Percentiles rank a stretch among this genome's conserved stretches.
Evolutionary conservation across 2,888 invertebrate genomes (phyloP).

Genomic region (Cenopis cana): DNA sequence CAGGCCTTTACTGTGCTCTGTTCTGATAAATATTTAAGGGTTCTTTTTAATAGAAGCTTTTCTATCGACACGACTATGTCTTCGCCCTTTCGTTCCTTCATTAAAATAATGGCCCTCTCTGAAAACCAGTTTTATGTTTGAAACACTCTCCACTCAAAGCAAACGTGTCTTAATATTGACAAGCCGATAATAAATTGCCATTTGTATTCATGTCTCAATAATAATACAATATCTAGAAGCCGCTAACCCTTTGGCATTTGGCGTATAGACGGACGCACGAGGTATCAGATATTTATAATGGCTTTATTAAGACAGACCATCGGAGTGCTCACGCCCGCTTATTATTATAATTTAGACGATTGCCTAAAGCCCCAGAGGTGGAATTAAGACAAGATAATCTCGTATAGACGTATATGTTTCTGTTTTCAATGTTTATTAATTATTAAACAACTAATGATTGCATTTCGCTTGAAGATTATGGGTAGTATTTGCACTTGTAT

Average conservation of each 20-base stretch:
- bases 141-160: slow-evolving; percentile 16
- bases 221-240: slow-evolving; percentile 56
- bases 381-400: slow-evolving; percentile 80
- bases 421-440: slow-evolving; percentile 47
- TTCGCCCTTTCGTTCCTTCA: slow-evolving; percentile 41
- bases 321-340: slow-evolving; percentile 80
- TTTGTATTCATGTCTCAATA: slow-evolving; percentile 58
- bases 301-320: slow-evolving; percentile 82
- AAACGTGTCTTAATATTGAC: slow-evolving; percentile 39
- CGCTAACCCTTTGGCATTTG: slow-evolving; percentile 76
- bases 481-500: slow-evolving; percentile 11
- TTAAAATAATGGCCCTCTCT: slow-evolving; percentile 39
- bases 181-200: slow-evolving; percentile 28
- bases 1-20: slow-evolving; percentile 31
- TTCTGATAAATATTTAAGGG: slow-evolving; percentile 43
- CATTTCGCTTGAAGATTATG: slow-evolving; percentile 21
- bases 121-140: slow-evolving; percentile 25
- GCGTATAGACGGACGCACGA: slow-evolving; percentile 69
- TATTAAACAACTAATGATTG: slow-evolving; percentile 39
- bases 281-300: slow-evolving; percentile 83
- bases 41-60: slow-evolving; percentile 36
- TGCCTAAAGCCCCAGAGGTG: slow-evolving; percentile 76
- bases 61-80: slow-evolving; percentile 43
- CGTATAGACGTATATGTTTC: slow-evolving; percentile 47
- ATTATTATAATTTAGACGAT: slow-evolving; percentile 84